These are phyloP conservation scores for Petrolisthes cinctipes DNA, from an alignment of 2,888 invertebrate species.

Conservation along the genomic window DNA sequence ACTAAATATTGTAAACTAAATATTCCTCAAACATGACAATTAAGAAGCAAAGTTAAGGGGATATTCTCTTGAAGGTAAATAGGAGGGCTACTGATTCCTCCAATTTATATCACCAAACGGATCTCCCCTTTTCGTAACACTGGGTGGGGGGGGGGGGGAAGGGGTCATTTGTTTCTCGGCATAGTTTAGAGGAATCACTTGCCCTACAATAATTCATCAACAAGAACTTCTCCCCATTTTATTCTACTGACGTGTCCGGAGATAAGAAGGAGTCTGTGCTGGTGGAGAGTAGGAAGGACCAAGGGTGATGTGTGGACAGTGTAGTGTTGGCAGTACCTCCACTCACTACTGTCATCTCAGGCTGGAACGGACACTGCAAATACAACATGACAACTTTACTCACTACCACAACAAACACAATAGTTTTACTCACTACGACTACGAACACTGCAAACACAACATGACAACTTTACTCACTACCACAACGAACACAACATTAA, in stretches of 20 bases:
- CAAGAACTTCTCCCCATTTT: background rate
- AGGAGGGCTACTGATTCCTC: too few relatives aligned
- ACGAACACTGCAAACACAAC: too few relatives aligned
- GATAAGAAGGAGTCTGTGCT: slow-evolving; percentile 56
- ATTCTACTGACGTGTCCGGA: slow-evolving; percentile 13
- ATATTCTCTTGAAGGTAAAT: too few relatives aligned
- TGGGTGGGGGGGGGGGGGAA: too few relatives aligned
- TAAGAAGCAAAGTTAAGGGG: too few relatives aligned
- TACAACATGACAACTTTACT: background rate
- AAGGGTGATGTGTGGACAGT: slow-evolving; percentile 41
- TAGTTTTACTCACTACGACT: background rate
- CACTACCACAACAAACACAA: background rate
- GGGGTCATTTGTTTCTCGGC: too few relatives aligned
- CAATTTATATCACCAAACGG: too few relatives aligned
- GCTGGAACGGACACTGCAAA: slow-evolving; percentile 6
- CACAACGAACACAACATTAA: background rate
- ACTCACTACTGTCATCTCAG: background rate
- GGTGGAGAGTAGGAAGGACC: slow-evolving; percentile 39
- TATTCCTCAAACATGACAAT: too few relatives aligned
- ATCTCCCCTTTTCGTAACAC: too few relatives aligned
- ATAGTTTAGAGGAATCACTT: too few relatives aligned
- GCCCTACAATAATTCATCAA: too few relatives aligned
- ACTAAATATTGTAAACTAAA: too few relatives aligned
- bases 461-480: background rate
- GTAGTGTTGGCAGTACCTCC: slow-evolving; percentile 21